Evolutionary conservation across 2,888 invertebrate species (phyloP).

Genomic region (Cremastinae sp.): DNA sequence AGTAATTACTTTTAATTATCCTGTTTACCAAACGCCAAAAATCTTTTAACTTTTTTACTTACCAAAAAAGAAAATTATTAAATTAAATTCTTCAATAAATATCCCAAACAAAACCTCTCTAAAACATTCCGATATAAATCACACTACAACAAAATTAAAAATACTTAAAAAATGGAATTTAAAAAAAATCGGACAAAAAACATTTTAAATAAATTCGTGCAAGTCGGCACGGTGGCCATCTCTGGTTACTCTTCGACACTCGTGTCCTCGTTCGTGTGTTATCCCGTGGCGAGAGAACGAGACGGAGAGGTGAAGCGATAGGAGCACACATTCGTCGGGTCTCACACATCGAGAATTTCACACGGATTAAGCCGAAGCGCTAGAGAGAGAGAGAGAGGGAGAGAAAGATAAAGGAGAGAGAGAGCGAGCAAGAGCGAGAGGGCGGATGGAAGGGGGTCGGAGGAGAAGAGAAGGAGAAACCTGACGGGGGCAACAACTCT

Average conservation of each 20-base stretch:
- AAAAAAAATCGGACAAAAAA: not conserved
- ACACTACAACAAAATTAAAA: not conserved
- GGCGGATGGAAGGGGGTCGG: conserved; percentile 28
- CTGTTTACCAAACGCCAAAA: too few species aligned
- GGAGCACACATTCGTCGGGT: conserved; percentile 33
- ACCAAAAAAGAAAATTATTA: too few species aligned
- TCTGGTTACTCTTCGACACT: conserved; percentile 44
- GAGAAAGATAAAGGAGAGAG: conserved; percentile 38
- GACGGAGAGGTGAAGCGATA: not conserved
- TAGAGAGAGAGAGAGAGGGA: conserved; percentile 26
- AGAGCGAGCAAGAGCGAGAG: conserved; percentile 23
- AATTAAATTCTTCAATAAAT: too few species aligned
- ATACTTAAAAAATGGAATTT: not conserved
- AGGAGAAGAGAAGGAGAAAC: conserved; percentile 56
- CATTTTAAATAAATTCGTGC: conserved; percentile 10
- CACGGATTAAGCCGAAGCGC: conserved; percentile 32
- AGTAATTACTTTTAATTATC: not conserved
- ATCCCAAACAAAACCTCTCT: too few species aligned
- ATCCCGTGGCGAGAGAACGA: not conserved
- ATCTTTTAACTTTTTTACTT: too few species aligned
- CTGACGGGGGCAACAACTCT: conserved; percentile 61
- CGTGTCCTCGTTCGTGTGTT: conserved; percentile 49
- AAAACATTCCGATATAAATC: too few species aligned
- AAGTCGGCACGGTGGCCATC: conserved; percentile 41
- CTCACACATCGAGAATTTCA: conserved; percentile 27